Base-by-base conservation (phyloP, 2,113 vertebrate genomes). In the Semicossyphus pulcher region DNA sequence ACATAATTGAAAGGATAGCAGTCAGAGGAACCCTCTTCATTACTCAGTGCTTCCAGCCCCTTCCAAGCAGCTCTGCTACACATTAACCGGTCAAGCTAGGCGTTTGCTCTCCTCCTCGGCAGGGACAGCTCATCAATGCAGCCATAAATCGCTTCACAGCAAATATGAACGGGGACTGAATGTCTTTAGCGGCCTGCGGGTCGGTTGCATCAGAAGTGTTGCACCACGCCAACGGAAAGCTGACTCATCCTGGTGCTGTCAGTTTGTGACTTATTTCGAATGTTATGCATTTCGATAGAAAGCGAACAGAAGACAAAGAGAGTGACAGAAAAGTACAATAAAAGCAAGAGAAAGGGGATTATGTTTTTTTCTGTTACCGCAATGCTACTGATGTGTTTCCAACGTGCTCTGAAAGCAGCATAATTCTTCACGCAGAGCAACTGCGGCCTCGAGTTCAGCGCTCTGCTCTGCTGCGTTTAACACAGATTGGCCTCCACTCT, bases 1-100 rank as follows among this genome's bases (percentile, higher is more conserved):
- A 88, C 86, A 90, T 93, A 91, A 93, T 93, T 93, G 87, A 91
- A 93, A 92, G 89, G 88, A 88, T 78, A 60, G 87, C 77, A 88
- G 80, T 39, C 71, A 70, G 81, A 89, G 86, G 54, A 91, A 74
- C 80, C 88, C 78, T 89, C 80, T 82, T 85, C 80, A 89, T 90
- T 86, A 90, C 90, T 91, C 85, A 90, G 83, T 73, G 84, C 82
- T 88, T 90, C 89, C 89, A 90, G 85, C 71, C 76, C 64, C 53
- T 65, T 85, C 70, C 83, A 78, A 47, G 72, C 67, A 70, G 71
- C 83, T 75, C 81, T 86, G 83, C 72, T 80, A 58, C 83, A 81
- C 65, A 87, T 88, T 86, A 90, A 84, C 79, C 71, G 75, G 81
- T 84, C 74, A 72, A 83, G 72, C 70, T 64, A 47, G 67, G 67